Evolutionary conservation across 2,888 invertebrate genomes (phyloP).

Genomic region (Blera fallax): DNA sequence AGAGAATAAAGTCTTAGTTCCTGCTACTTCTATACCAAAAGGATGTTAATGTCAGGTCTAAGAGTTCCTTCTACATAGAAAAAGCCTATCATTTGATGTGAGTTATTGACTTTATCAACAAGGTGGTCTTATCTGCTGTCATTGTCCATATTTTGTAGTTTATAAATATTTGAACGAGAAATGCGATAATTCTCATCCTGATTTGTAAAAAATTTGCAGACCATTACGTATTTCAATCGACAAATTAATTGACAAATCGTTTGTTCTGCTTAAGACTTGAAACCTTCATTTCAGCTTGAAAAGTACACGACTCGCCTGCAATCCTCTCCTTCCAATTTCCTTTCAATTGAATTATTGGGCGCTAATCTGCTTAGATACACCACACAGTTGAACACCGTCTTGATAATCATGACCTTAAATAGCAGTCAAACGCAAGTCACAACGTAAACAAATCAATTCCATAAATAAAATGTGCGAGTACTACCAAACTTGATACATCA

Average conservation of each 20-base stretch:
- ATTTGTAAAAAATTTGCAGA: background rate
- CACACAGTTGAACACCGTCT: background rate
- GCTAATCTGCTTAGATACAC: background rate
- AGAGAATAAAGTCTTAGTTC: too few relatives aligned
- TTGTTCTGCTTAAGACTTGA: too few relatives aligned
- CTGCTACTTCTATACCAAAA: too few relatives aligned
- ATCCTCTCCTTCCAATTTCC: background rate
- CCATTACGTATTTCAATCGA: too few relatives aligned
- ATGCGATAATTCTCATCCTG: too few relatives aligned
- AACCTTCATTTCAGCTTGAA: too few relatives aligned
- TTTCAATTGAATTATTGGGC: background rate
- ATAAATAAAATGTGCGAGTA: background rate
- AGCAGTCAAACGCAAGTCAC: background rate
- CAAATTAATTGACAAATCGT: too few relatives aligned
- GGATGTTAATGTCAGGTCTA: too few relatives aligned
- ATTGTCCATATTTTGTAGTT: background rate
- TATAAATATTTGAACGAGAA: too few relatives aligned
- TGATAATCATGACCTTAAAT: background rate
- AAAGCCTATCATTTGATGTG: background rate
- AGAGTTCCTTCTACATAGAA: too few relatives aligned
- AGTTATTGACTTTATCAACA: background rate
- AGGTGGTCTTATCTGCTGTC: too few relatives aligned
- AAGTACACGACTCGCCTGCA: background rate
- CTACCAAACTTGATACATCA: background rate
- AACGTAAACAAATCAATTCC: background rate